Percentiles rank a stretch among this genome's conserved stretches.
These are phyloP conservation scores for Lepus timidus DNA, from an alignment of 2,113 vertebrate genomes.

Conservation along the genomic window DNA sequence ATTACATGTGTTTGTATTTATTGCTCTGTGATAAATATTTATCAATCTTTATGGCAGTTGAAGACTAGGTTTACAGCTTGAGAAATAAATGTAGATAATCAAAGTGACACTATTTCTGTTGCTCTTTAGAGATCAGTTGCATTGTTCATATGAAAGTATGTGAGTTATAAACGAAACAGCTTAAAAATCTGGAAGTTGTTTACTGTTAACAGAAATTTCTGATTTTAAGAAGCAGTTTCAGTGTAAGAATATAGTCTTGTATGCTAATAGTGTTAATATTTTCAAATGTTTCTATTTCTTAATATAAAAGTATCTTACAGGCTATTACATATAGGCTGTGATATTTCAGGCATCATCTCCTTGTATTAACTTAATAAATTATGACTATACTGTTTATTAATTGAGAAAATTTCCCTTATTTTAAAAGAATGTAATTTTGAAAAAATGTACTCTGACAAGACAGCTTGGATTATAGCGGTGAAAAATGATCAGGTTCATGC, in stretches of 20 bases:
- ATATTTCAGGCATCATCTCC: background rate
- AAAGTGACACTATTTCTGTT: conserved; percentile 58
- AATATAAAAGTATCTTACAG: background rate
- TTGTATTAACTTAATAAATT: conserved; percentile 31
- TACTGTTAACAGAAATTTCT: conserved; percentile 2
- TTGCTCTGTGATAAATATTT: conserved; percentile 54
- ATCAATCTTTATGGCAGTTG: background rate
- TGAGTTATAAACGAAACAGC: conserved; percentile 33
- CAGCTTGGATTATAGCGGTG: background rate
- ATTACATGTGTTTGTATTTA: conserved; percentile 63
- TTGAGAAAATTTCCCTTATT: background rate
- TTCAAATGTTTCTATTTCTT: background rate
- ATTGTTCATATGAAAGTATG: background rate
- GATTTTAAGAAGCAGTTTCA: conserved; percentile 44
- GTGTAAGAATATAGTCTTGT: conserved; percentile 11
- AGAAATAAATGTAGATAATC: conserved; percentile 72
- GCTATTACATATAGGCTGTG: background rate
- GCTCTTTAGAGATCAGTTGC: conserved; percentile 48
- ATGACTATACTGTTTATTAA: background rate
- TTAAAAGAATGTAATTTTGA: conserved; percentile 6
- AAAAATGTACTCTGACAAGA: background rate
- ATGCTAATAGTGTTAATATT: conserved; percentile 15
- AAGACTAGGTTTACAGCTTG: conserved; percentile 67
- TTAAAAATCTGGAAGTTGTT: conserved; percentile 57
- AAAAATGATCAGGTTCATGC: background rate